A percentile compares a stretch with the other conserved stretches of the same genome.
Evolutionary conservation across 2,113 vertebrate species (phyloP).

Genomic region (Rafetus swinhoei): DNA sequence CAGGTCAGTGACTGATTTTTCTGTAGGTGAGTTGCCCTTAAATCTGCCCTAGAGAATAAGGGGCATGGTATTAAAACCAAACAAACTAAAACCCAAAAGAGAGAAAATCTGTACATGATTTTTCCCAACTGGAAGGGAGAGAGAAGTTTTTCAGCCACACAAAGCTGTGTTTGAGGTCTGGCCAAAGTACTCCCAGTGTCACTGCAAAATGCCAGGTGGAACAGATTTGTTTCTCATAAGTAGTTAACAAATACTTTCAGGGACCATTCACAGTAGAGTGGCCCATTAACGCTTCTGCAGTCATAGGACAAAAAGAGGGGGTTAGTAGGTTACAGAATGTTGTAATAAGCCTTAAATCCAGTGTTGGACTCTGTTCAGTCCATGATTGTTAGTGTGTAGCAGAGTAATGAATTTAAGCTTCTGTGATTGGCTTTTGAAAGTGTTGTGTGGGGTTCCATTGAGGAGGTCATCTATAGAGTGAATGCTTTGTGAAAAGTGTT

Average conservation of each 20-base stretch:
- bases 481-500: background rate
- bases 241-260: background rate
- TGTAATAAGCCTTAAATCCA: background rate
- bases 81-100: slow-evolving; percentile 9
- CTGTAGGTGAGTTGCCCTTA: no score
- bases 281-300: background rate
- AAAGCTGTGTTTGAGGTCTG: background rate
- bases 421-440: background rate
- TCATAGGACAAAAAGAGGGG: background rate
- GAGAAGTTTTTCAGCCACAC: background rate
- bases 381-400: background rate
- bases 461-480: background rate
- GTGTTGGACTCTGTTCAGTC: background rate
- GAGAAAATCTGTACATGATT: slow-evolving; percentile 56
- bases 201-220: background rate
- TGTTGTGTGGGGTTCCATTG: background rate
- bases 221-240: background rate
- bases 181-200: background rate
- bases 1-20: no score
- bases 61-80: background rate
- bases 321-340: background rate
- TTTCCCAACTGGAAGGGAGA: slow-evolving; percentile 39
- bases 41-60: no score
- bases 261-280: background rate
- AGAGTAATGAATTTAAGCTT: background rate